Evolutionary conservation across 1,140 invertebrate genomes (phyloP), one percentile per base, ranked within the genome.

Genomic region (Archivesica marissinica): DNA sequence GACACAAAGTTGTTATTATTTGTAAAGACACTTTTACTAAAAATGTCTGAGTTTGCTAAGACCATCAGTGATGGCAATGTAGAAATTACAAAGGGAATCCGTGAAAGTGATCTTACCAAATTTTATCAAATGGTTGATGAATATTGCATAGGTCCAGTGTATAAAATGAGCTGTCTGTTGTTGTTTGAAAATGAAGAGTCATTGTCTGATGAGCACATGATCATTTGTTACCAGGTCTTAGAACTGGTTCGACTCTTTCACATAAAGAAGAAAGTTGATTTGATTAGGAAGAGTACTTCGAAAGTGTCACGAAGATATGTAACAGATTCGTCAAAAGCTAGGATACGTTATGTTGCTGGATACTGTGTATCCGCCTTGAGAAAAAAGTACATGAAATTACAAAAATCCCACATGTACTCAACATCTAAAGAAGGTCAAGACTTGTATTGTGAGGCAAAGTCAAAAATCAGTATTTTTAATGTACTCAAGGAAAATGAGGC

Each of bases 261-360:
- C 23, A 20, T 76, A 54, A 1, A 76, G 35, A 35, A 76, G 33
- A 56, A 38, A 39, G 74, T 38, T 7, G 47, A 54, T 2, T n/a
- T 56, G 13, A 35, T 76, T 15, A 28, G 2, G 38, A 23, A 39
- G 0, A 15, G 15, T 0, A n/a, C 47, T 33, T 9, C 28, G 13
- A 54, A 47, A 35, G 25, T 56, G 15, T 15, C 11, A 2, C 17
- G 23, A 25, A 38, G 74, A 30, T 56, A 13, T 33, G 30, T 76
- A 35, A 76, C 74, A 54, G 33, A 33, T 76, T 35, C 74, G 15
- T 38, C 74, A 38, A 76, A 76, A 56, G 68, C 68, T 3, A 72
- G 68, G 30, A 72, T 72, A 25, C 39, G 68, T 2, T 72, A 47
- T 72, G 68, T 72, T 3, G 66, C 66, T 17, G 54, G 54, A 17